Evolutionary conservation across 2,888 invertebrate species (phyloP), one percentile per base, ranked within the genome.

Genomic region (Trissolcus japonicus): DNA sequence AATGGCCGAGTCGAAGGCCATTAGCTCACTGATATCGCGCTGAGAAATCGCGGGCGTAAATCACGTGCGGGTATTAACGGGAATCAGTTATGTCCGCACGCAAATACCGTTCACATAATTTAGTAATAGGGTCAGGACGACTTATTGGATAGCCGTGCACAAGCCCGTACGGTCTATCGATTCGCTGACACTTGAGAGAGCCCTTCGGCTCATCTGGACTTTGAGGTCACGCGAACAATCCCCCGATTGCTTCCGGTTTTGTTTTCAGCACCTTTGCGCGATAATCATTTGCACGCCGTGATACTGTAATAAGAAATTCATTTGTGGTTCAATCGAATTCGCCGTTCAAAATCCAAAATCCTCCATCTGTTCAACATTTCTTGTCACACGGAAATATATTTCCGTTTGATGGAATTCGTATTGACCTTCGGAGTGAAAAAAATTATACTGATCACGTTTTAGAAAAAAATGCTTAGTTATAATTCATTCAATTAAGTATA

Each of bases 11-110:
- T 19, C 50, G 46, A 54, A 54, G 48, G 35, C 35, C 35, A 35
- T 35, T 35, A 35, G 35, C 35, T 35, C 35, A 9, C 11, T 35
- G 35, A 35, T 62, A 71, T 71, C 69, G 41, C 48, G 29, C 1
- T 13, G 17, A 9, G 25, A 35, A 55, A 72, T 72, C 57, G 29
- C 55, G 46, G 1, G 46, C 41, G 46, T 72, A 72, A 65, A 72
- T 73, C 60, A 54, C 66, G 11, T 48, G 16, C 2, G 50, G 48
- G 53, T 46, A 73, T 73, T 66, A 73, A 73, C 66, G 13, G 19
- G 57, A 73, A 61, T 67, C 73, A 67, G 66, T 74, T 65, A 54
- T 46, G 60, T 48, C 54, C 51, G 72, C 65, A 65, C 65, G 72
- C 72, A 65, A 74, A 61, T 51, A 51, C 66, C 48, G 56, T 43